Conservation (phyloP, 2,113 vertebrate species). For the Orientallactaga bullata region DNA sequence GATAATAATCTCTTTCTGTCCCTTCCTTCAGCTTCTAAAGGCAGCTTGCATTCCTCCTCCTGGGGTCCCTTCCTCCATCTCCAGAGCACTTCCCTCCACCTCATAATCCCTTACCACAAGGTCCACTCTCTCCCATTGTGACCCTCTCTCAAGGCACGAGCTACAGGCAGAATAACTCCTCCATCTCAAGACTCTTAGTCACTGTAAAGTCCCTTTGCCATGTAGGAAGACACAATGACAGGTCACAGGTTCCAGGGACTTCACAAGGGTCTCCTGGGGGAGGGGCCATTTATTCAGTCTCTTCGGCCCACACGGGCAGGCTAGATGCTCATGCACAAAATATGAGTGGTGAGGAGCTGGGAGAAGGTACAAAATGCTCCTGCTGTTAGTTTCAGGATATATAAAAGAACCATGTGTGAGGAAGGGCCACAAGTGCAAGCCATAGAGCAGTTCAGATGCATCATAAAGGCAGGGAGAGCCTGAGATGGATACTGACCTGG, state of each 20-base stretch:
- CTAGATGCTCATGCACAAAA: background rate
- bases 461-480: background rate
- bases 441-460: background rate
- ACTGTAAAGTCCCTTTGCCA: background rate
- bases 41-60: background rate
- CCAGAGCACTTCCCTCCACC: background rate
- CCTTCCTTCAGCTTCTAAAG: background rate
- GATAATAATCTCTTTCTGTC: background rate
- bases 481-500: too few relatives aligned
- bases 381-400: background rate
- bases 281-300: background rate
- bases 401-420: background rate
- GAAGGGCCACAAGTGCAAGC: background rate
- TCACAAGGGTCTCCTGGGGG: background rate
- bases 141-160: background rate
- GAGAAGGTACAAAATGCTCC: background rate
- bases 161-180: background rate
- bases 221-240: background rate
- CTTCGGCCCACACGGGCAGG: background rate
- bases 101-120: fast-evolving
- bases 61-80: too few relatives aligned
- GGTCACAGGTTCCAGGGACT: background rate
- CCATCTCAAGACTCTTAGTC: background rate
- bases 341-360: background rate
- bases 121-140: background rate